phyloP scores from a whole-genome alignment of 2,888 invertebrate genomes.

The Leptopilina myrica region DNA sequence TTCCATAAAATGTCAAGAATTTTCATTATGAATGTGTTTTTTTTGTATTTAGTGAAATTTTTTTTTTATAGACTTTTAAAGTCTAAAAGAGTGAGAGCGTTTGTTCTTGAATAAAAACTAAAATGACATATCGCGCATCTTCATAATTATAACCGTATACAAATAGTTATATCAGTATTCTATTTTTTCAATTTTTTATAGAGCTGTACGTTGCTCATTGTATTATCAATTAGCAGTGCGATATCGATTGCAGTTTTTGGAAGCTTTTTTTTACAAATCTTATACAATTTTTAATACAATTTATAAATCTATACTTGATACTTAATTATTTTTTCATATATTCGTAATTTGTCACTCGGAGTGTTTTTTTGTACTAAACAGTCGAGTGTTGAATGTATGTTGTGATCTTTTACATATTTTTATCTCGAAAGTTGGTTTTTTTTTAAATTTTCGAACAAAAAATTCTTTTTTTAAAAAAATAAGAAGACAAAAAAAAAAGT shows the following conservation, averaged over 20 bases:
- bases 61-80: too few species aligned
- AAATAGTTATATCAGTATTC: constrained; percentile 71
- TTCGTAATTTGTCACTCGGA: constrained; percentile 18
- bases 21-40: too few species aligned
- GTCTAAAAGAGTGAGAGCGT: too few species aligned
- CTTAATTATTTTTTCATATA: constrained; percentile 30
- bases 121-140: constrained; percentile 60
- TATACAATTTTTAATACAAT: constrained; percentile 46
- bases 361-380: neutral
- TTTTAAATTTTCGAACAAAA: neutral
- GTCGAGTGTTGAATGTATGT: constrained; percentile 12
- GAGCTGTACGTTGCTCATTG: constrained; percentile 48
- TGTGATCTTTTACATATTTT: constrained; percentile 15
- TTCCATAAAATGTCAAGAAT: too few species aligned
- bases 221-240: constrained; percentile 48
- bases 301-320: constrained; percentile 31
- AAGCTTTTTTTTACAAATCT: constrained; percentile 55
- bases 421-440: neutral
- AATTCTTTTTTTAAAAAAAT: too few species aligned
- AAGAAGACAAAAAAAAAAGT: too few species aligned
- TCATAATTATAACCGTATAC: constrained; percentile 61
- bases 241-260: constrained; percentile 53
- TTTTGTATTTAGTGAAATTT: too few species aligned
- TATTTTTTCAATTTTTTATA: constrained; percentile 52
- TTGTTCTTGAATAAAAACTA: neutral